A percentile compares a stretch with the other conserved stretches of the same genome.
These are phyloP conservation scores for Melieria picta DNA, from an alignment of 2,888 invertebrate species.

Conservation along the genomic window DNA sequence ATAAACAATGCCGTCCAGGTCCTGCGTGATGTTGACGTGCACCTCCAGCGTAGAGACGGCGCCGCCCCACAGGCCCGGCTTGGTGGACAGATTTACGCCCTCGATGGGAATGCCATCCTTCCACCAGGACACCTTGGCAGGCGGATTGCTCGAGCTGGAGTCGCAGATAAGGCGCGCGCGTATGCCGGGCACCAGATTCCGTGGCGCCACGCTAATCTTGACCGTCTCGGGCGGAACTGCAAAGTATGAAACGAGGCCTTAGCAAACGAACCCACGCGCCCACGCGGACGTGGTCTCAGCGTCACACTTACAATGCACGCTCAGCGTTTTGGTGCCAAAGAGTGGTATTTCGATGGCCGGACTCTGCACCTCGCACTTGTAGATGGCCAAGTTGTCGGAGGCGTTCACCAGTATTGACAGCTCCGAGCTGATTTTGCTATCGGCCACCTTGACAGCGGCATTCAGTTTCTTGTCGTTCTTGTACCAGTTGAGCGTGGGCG, in stretches of 20 bases:
- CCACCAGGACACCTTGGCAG: slow-evolving; percentile 63
- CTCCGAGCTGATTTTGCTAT: slow-evolving; percentile 57
- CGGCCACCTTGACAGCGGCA: slow-evolving; percentile 53
- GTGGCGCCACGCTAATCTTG: slow-evolving; percentile 59
- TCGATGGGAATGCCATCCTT: slow-evolving; percentile 63
- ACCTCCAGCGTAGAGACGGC: slow-evolving; percentile 61
- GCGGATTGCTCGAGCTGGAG: slow-evolving; percentile 62
- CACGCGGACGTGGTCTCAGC: too few relatives aligned
- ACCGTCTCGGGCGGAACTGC: slow-evolving; percentile 62
- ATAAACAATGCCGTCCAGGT: slow-evolving; percentile 61
- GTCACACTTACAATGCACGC: slow-evolving; percentile 59
- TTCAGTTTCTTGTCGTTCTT: slow-evolving; percentile 62
- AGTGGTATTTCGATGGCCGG: slow-evolving; percentile 61
- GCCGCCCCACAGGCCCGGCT: slow-evolving; percentile 62
- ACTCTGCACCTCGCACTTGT: slow-evolving; percentile 62
- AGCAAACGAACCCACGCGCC: not conserved
- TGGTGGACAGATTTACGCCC: slow-evolving; percentile 59
- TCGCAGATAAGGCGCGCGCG: slow-evolving; percentile 61
- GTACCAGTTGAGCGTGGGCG: slow-evolving; percentile 58
- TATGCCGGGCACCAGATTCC: slow-evolving; percentile 59
- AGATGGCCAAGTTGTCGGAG: slow-evolving; percentile 62
- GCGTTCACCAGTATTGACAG: slow-evolving; percentile 59
- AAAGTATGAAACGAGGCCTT: not conserved
- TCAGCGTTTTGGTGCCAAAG: slow-evolving; percentile 58
- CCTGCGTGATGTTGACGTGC: slow-evolving; percentile 61